Evolutionary conservation across 2,797 vertebrate genomes (phyloP), one percentile per base, ranked within the genome.

Genomic region (Tokudaia muenninki): DNA sequence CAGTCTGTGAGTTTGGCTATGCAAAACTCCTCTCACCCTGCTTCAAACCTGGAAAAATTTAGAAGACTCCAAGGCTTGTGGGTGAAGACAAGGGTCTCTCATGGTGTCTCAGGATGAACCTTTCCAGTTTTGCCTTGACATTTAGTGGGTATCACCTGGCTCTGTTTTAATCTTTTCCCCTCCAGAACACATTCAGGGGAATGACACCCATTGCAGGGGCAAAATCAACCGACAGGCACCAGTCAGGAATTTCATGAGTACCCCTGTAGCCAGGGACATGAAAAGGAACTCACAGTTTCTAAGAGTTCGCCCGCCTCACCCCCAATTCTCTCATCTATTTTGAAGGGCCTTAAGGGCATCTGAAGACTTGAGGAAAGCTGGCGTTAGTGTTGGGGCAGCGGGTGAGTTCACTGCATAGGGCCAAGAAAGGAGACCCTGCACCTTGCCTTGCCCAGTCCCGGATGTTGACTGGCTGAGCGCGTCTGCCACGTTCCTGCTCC

Each of bases 391-490:
- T 2, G 4, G 17, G 21, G 9, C 86, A 67, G 65, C 70, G 57
- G 63, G 67, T 86, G 24, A 8, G 21, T 24, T 1, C 65, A 47
- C 79, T 67, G 63, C 57, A n/a, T 6, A 86, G 37, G 57, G 22
- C 13, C 34, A 41, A 47, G n/a, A 21, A 12, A 0, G 5, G 17
- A 31, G 8, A 80, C 34, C 21, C 0, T 0, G 0, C 2, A 6
- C 80, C 52, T 29, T 57, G 44, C 16, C 24, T 6, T 11, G 3
- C 31, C 22, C 37, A 41, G 55, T 47, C 57, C 75, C 63, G 29
- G 19, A 41, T 2, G 10, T 34, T 11, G 9, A 29, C 24, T 26
- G 17, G 34, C 26, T 9, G 63, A 24, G 31, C 31, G 77, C 34
- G 13, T 14, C 1, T 6, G 16, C 52, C 82, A 57, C 29, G 22